phyloP scores from a whole-genome alignment of 2,113 vertebrate species.

The Trochalopteron elliotii region DNA sequence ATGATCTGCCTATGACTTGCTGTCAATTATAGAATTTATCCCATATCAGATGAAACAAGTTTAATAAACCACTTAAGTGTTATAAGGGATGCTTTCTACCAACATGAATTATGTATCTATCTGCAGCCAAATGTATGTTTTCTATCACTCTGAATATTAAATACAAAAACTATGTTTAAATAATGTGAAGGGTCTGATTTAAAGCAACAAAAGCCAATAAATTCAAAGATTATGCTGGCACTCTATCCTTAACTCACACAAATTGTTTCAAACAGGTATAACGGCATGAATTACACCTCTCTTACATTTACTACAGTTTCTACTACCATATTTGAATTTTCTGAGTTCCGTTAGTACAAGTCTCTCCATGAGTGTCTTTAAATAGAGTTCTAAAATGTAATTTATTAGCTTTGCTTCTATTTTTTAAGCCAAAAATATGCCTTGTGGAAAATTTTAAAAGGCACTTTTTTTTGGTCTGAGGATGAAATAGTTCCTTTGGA shows the following conservation, averaged over 20 bases:
- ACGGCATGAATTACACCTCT: constrained; percentile 32
- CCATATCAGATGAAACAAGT: constrained; percentile 69
- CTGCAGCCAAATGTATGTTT: constrained; percentile 60
- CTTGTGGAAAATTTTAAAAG: not conserved
- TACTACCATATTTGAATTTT: constrained; percentile 35
- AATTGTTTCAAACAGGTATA: constrained; percentile 69
- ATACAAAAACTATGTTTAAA: constrained; percentile 72
- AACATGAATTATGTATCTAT: constrained; percentile 73
- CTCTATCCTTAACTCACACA: constrained; percentile 57
- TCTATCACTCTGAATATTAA: constrained; percentile 76
- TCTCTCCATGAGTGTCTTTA: constrained; percentile 24
- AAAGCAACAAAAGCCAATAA: constrained; percentile 76
- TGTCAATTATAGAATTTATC: constrained; percentile 73
- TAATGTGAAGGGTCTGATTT: constrained; percentile 76
- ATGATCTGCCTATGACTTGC: constrained; percentile 46
- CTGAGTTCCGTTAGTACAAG: constrained; percentile 38
- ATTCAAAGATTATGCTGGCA: constrained; percentile 70
- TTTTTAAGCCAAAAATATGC: not conserved
- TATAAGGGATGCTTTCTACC: constrained; percentile 70
- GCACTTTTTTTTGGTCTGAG: not conserved
- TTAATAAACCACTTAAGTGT: constrained; percentile 76
- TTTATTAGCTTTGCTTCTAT: not conserved
- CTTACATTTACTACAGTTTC: constrained; percentile 21
- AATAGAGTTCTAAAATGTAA: constrained; percentile 29
- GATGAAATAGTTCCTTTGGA: not conserved